phyloP scores from a whole-genome alignment of 1,140 invertebrate genomes.

The Charaxes varanes region DNA sequence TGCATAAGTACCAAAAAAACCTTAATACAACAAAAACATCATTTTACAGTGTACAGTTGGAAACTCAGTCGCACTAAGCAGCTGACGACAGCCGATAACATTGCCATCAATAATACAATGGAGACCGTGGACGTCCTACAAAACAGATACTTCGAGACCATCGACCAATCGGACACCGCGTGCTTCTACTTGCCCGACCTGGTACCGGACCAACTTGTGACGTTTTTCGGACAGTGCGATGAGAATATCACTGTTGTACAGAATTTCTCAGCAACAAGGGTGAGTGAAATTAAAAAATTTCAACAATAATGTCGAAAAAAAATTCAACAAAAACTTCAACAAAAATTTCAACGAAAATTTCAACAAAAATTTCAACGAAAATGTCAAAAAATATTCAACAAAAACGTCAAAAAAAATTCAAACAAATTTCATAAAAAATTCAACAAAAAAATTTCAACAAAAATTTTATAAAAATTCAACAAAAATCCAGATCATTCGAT shows the following conservation, averaged over 20 bases:
- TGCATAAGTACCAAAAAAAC: no score
- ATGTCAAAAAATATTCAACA: no score
- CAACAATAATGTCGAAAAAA: no score
- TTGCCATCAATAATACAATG: slow-evolving; percentile 33
- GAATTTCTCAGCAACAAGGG: slow-evolving; percentile 4
- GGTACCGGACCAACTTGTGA: slow-evolving; percentile 27
- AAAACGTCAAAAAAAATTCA: no score
- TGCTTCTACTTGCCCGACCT: slow-evolving; percentile 46
- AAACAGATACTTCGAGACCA: slow-evolving; percentile 32
- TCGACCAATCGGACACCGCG: slow-evolving; percentile 35
- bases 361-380: no score
- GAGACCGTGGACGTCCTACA: slow-evolving; percentile 28
- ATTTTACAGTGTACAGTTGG: slow-evolving; percentile 49
- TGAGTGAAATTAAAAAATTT: no score
- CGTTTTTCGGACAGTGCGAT: slow-evolving; percentile 26
- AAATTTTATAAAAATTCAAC: no score
- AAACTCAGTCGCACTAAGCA: slow-evolving; percentile 40
- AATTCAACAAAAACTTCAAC: no score
- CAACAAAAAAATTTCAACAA: no score
- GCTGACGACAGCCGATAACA: slow-evolving; percentile 18
- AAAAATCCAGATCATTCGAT: no score
- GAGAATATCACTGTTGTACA: slow-evolving; percentile 11
- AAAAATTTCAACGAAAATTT: no score
- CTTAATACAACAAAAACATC: neutral
- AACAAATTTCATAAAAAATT: no score